Percentiles rank a stretch among this genome's conserved stretches.
phyloP scores from a whole-genome alignment of 2,797 vertebrate species.

The Phylloscopus collybita region DNA sequence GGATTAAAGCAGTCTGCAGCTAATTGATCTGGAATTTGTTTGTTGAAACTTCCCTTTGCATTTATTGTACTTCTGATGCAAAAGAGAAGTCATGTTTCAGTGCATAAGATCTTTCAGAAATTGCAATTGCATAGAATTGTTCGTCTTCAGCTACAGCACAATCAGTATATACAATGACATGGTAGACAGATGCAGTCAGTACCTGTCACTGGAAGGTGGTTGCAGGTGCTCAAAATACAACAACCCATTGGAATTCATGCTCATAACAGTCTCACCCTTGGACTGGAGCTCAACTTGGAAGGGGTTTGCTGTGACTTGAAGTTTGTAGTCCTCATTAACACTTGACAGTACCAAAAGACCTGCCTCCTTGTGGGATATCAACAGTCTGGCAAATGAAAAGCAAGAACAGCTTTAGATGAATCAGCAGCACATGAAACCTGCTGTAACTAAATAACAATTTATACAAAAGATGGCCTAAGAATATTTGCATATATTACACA shows the following conservation, averaged over 20 bases:
- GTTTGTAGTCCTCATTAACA: conserved; percentile 74
- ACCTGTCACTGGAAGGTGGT: conserved; percentile 74
- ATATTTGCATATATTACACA: not conserved
- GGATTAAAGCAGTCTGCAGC: not conserved
- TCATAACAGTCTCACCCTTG: conserved; percentile 79
- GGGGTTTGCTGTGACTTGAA: conserved; percentile 80
- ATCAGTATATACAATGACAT: not conserved
- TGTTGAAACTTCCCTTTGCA: not conserved
- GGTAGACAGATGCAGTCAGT: conserved; percentile 15
- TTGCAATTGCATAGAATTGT: not conserved
- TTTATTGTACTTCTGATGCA: not conserved
- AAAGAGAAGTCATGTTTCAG: not conserved
- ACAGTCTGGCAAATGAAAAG: conserved; percentile 77
- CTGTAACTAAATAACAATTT: not conserved
- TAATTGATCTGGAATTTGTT: not conserved
- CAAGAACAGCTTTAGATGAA: not conserved
- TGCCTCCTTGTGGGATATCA: conserved; percentile 63
- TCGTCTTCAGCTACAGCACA: not conserved
- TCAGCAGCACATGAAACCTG: not conserved
- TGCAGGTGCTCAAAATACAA: conserved; percentile 88
- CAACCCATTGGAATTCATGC: conserved; percentile 84
- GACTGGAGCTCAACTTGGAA: conserved; percentile 85
- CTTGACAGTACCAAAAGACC: conserved; percentile 75
- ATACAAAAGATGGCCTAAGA: not conserved
- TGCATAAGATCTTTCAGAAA: not conserved